A percentile compares a stretch with the other conserved stretches of the same genome.
phyloP scores from a whole-genome alignment of 1,140 invertebrate genomes.

The Centruroides sculpturatus region DNA sequence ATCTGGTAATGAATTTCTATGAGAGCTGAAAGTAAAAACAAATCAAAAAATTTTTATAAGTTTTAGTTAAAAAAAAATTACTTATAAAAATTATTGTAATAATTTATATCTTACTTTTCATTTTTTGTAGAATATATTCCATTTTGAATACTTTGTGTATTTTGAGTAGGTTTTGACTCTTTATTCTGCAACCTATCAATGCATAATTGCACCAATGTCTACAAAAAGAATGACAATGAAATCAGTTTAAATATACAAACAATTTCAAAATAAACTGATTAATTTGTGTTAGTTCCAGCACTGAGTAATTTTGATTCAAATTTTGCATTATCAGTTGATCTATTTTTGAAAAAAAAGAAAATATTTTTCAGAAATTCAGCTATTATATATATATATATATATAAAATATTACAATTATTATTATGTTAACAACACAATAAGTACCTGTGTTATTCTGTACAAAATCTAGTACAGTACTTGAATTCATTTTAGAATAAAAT shows the following conservation, averaged over 20 bases:
- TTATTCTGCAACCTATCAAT: constrained; percentile 23
- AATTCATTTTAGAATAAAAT: too few species aligned
- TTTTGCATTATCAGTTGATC: too few species aligned
- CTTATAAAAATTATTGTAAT: not conserved
- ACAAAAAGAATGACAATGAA: not conserved
- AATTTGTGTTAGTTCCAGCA: too few species aligned
- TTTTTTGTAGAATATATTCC: not conserved
- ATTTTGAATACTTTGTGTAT: not conserved
- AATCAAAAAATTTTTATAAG: not conserved
- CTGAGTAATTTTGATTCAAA: too few species aligned
- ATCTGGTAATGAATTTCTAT: constrained; percentile 56
- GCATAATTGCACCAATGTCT: constrained; percentile 14
- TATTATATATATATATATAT: not conserved
- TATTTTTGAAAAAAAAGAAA: not conserved
- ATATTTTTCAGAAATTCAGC: not conserved
- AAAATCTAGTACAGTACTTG: too few species aligned
- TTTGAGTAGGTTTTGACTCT: not conserved
- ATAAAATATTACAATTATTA: not conserved
- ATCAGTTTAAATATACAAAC: not conserved
- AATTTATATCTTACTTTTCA: not conserved
- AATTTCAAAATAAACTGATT: not conserved
- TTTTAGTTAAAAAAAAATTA: too few species aligned
- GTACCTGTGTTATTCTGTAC: too few species aligned
- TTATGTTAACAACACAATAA: too few species aligned
- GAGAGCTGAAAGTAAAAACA: constrained; percentile 23